A percentile compares a stretch with the other conserved stretches of the same genome.
Conservation (phyloP, 2,888 invertebrate species). For the Agrochola circellaris region DNA sequence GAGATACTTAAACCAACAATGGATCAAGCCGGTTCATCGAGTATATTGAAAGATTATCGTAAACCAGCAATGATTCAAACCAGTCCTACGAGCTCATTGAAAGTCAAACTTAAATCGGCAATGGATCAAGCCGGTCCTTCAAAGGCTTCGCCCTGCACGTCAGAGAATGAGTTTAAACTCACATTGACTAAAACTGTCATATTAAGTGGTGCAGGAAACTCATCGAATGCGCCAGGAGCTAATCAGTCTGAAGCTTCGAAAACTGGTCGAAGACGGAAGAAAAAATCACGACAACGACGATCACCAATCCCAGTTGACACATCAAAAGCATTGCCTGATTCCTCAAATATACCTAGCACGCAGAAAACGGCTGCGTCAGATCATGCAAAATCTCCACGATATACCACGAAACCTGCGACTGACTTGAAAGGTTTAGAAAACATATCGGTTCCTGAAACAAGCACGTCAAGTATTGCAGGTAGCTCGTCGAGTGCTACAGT, state of each 20-base stretch:
- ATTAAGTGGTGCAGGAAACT: no score
- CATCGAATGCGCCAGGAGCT: background rate
- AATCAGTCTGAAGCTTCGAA: conserved; percentile 1
- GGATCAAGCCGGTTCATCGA: background rate
- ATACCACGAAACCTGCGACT: background rate
- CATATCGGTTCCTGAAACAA: background rate
- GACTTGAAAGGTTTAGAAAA: background rate
- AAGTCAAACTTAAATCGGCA: background rate
- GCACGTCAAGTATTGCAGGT: background rate
- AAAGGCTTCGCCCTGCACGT: background rate
- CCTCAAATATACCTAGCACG: no score
- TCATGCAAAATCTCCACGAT: background rate
- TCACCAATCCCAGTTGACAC: no score
- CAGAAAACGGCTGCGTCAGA: background rate
- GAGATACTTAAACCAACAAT: background rate
- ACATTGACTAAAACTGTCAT: background rate
- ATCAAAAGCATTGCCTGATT: no score
- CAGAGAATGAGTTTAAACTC: background rate
- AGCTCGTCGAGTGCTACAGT: background rate
- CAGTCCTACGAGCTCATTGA: background rate
- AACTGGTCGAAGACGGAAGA: background rate
- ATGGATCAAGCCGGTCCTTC: background rate
- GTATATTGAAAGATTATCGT: background rate
- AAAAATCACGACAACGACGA: background rate
- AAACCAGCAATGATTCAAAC: background rate